phyloP scores from a whole-genome alignment of 2,888 invertebrate genomes.

The Oxystoma pomonae region DNA sequence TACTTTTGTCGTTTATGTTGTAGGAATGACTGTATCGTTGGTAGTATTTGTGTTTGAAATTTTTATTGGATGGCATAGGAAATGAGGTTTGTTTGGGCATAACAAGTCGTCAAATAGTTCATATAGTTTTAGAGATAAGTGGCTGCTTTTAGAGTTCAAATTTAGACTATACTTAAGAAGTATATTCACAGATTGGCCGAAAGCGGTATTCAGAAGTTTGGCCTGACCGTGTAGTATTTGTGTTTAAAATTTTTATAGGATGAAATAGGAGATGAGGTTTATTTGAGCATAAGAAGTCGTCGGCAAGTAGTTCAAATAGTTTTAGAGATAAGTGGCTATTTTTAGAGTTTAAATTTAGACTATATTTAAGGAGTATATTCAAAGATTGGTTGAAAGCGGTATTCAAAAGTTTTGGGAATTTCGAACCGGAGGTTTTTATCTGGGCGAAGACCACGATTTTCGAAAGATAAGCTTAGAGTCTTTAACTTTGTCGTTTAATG shows the following conservation, averaged over 20 bases:
- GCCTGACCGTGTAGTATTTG: no score
- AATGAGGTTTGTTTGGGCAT: no score
- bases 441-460: neutral
- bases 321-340: no score
- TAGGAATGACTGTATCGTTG: neutral
- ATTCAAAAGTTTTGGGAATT: neutral
- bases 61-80: neutral
- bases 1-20: neutral
- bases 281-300: no score
- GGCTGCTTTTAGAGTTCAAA: no score
- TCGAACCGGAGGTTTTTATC: neutral
- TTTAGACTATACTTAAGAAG: no score
- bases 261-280: no score
- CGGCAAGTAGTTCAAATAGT: no score
- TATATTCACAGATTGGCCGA: neutral
- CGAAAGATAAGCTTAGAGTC: neutral
- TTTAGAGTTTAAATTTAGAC: no score
- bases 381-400: neutral
- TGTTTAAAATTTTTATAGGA: no score
- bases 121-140: no score
- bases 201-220: neutral
- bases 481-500: neutral
- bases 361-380: neutral
- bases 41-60: neutral
- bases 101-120: no score